Base-by-base conservation (phyloP, 1,140 invertebrate species). In the Apis florea region DNA sequence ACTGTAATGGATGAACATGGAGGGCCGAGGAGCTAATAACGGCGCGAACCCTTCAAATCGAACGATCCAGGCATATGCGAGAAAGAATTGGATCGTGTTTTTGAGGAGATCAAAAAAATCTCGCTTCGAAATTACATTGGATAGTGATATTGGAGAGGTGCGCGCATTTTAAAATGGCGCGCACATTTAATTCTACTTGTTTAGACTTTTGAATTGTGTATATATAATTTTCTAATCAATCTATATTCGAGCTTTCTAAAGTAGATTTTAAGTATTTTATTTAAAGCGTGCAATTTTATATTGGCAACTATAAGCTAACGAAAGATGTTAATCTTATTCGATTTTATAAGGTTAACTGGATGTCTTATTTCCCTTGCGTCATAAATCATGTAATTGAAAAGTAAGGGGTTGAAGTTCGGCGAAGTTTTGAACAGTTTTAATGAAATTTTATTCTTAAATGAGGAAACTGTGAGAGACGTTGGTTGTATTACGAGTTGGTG, bases 1-100 rank as follows among this genome's bases (percentile, higher is more conserved):
- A 40, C 82, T 73, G 83, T 88, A 89, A 90, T 89, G 79, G 87
- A 89, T 85, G 83, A 85, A 87, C 86, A 85, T 79, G 78, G 63
- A 58, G 76, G 40, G 47, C 64, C 56, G 31, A 40, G 31, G 31
- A 53, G 78, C 84, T 89, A 85, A 88, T 79, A 89, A 87, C 70
- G 68, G 69, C 70, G 73, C 53, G 68, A 71, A 61, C 82, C 74
- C 51, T 59, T 72, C 82, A 81, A 83, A 77, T 76, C 61, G 72
- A 71, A 68, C 12, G 24, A 67, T 49, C 54, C 24, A 13, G 51
- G 61, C 17, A 79, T 66, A 73, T n/a, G 47, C 17, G 19, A 21
- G n/a, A 58, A 54, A 67, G 19, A 40, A 13, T 51, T 5, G 12
- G 58, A 9, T 40, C 51, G 67, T 31, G 49, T 51, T 54, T 64